phyloP scores from a whole-genome alignment of 2,888 invertebrate species.

The Rhingia rostrata region DNA sequence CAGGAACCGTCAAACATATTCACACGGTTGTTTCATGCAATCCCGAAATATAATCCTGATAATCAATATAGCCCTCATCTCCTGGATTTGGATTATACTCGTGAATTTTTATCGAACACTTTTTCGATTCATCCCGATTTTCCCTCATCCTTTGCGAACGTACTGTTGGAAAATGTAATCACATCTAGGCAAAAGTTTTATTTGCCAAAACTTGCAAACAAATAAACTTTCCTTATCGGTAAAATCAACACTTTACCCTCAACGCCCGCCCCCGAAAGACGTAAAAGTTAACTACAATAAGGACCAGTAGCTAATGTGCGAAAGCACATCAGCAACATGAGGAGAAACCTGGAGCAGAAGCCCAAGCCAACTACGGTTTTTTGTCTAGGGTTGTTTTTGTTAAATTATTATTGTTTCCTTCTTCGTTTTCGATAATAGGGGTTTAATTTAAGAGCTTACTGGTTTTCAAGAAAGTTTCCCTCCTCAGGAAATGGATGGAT shows the following conservation, averaged over 20 bases:
- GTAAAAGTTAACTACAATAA: slow-evolving; percentile 37
- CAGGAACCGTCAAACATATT: background rate
- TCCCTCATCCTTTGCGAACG: background rate
- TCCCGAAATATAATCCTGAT: slow-evolving; percentile 50
- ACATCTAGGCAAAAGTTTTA: slow-evolving; percentile 68
- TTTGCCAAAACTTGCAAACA: slow-evolving; percentile 70
- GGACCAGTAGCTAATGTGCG: background rate
- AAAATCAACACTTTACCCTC: slow-evolving; percentile 65
- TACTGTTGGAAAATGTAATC: slow-evolving; percentile 61
- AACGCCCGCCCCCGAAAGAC: slow-evolving; percentile 8
- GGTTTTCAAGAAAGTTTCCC: slow-evolving; percentile 24
- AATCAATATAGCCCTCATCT: slow-evolving; percentile 65
- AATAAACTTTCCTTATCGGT: slow-evolving; percentile 73
- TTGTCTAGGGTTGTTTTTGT: slow-evolving; percentile 14
- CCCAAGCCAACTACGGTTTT: slow-evolving; percentile 14
- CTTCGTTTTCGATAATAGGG: slow-evolving; percentile 57
- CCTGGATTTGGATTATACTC: slow-evolving; percentile 44
- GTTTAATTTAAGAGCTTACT: slow-evolving; percentile 63
- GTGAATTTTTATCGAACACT: slow-evolving; percentile 16
- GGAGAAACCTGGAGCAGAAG: slow-evolving; percentile 6
- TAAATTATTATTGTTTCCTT: slow-evolving; percentile 21
- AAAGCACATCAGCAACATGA: slow-evolving; percentile 13
- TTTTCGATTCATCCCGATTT: background rate
- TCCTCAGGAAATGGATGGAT: slow-evolving; percentile 1
- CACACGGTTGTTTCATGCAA: slow-evolving; percentile 1